Evolutionary conservation across 2,888 invertebrate species (phyloP).

Genomic region (Chydorus sphaericus): DNA sequence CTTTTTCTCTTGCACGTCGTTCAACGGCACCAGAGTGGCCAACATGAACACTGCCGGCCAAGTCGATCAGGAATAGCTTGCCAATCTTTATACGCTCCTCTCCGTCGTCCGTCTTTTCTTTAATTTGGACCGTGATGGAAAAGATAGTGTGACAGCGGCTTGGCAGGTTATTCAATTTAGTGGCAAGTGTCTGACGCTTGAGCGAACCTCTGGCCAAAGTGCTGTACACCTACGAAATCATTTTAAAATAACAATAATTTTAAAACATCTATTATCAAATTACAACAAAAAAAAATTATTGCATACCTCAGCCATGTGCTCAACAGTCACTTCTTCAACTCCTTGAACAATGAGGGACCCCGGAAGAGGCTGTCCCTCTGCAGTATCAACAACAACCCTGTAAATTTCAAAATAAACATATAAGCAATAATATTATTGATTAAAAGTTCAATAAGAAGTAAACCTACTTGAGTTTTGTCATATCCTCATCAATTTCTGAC

Average conservation of each 20-base stretch:
- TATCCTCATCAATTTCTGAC: conserved; percentile 58
- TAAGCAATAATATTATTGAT: no score
- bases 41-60: conserved; percentile 95
- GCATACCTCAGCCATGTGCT: conserved; percentile 54
- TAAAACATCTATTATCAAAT: no score
- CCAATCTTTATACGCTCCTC: conserved; percentile 87
- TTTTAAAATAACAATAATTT: neutral
- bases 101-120: conserved; percentile 73
- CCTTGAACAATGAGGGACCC: conserved; percentile 85
- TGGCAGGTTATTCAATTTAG: conserved; percentile 85
- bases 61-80: conserved; percentile 91
- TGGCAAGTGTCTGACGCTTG: conserved; percentile 76
- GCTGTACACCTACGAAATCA: conserved; percentile 49
- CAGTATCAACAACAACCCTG: conserved; percentile 57
- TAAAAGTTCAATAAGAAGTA: no score
- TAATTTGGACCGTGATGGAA: conserved; percentile 81
- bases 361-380: no score
- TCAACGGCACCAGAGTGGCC: conserved; percentile 88
- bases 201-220: conserved; percentile 76
- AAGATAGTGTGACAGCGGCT: conserved; percentile 95
- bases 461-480: conserved; percentile 33
- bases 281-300: neutral
- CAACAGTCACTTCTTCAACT: conserved; percentile 78
- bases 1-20: conserved; percentile 81
- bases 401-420: conserved; percentile 7